Evolutionary conservation across 2,888 invertebrate genomes (phyloP).

Genomic region (Arctia plantaginis): DNA sequence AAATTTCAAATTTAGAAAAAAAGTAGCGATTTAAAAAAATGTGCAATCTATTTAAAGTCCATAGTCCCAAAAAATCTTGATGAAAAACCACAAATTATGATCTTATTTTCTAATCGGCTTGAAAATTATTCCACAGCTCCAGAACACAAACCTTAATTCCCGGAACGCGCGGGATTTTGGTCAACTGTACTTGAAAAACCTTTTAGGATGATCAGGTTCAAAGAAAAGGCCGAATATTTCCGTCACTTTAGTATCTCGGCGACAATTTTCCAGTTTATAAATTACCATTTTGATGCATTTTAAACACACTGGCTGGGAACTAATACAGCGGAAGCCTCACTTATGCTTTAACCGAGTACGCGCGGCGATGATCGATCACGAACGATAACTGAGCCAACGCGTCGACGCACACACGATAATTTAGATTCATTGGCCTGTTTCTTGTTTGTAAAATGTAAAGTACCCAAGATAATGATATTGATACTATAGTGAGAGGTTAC

Average conservation of each 20-base stretch:
- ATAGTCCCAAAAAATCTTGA: slow-evolving; percentile 39
- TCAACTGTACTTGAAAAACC: slow-evolving; percentile 86
- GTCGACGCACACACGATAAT: slow-evolving; percentile 36
- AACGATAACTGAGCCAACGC: slow-evolving; percentile 50
- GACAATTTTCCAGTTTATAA: slow-evolving; percentile 72
- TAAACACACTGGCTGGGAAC: slow-evolving; percentile 48
- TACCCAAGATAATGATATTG: slow-evolving; percentile 47
- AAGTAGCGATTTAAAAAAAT: neutral
- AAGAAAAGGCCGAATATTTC: slow-evolving; percentile 76
- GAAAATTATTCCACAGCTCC: slow-evolving; percentile 53
- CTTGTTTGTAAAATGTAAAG: slow-evolving; percentile 46
- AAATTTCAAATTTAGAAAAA: slow-evolving; percentile 1
- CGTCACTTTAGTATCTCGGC: slow-evolving; percentile 73
- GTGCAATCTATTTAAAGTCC: slow-evolving; percentile 21
- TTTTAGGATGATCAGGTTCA: slow-evolving; percentile 81
- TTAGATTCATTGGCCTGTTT: slow-evolving; percentile 41
- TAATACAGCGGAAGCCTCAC: slow-evolving; percentile 55
- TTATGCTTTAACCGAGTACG: slow-evolving; percentile 37
- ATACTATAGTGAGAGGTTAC: slow-evolving; percentile 35
- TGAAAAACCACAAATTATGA: slow-evolving; percentile 28
- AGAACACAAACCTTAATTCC: slow-evolving; percentile 66
- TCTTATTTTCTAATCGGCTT: slow-evolving; percentile 51
- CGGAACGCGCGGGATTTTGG: slow-evolving; percentile 65
- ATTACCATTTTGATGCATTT: slow-evolving; percentile 85
- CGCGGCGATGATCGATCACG: slow-evolving; percentile 54